These are phyloP conservation scores for Thelaira solivaga DNA, from an alignment of 2,888 invertebrate species.

Conservation along the genomic window DNA sequence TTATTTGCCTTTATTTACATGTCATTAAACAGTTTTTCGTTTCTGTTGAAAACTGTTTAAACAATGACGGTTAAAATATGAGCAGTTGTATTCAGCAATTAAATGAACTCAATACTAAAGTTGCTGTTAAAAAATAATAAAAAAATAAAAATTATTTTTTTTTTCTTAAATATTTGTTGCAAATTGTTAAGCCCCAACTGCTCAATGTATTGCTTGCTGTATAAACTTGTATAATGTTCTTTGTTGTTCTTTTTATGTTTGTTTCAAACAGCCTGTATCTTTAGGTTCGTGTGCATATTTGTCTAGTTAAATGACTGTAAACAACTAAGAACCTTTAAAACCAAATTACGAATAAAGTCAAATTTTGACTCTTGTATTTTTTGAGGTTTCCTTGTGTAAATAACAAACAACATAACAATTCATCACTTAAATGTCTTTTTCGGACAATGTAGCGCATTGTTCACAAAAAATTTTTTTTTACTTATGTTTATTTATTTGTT, in stretches of 20 bases:
- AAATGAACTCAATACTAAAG: neutral
- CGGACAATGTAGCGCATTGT: slow-evolving; percentile 44
- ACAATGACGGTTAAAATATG: neutral
- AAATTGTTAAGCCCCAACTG: neutral
- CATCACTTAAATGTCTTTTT: slow-evolving; percentile 68
- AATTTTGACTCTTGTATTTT: slow-evolving; percentile 42
- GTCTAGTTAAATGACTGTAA: slow-evolving; percentile 49
- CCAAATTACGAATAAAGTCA: slow-evolving; percentile 53
- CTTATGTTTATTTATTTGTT: slow-evolving; percentile 49
- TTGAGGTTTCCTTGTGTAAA: slow-evolving; percentile 62
- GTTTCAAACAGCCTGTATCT: neutral
- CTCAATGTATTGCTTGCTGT: neutral
- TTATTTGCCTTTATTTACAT: slow-evolving; percentile 72
- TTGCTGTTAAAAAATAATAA: neutral
- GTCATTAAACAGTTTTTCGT: slow-evolving; percentile 74
- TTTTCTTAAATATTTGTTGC: neutral
- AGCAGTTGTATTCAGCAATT: neutral
- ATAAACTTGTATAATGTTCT: too few relatives aligned
- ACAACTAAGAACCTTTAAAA: slow-evolving; percentile 40
- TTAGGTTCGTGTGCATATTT: slow-evolving; percentile 2
- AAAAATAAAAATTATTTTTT: neutral
- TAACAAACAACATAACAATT: slow-evolving; percentile 68
- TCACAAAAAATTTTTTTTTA: slow-evolving; percentile 34
- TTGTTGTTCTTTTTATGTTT: neutral
- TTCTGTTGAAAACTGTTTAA: neutral